Evolutionary conservation across 2,113 vertebrate species (phyloP).

Genomic region (Callipepla squamata): DNA sequence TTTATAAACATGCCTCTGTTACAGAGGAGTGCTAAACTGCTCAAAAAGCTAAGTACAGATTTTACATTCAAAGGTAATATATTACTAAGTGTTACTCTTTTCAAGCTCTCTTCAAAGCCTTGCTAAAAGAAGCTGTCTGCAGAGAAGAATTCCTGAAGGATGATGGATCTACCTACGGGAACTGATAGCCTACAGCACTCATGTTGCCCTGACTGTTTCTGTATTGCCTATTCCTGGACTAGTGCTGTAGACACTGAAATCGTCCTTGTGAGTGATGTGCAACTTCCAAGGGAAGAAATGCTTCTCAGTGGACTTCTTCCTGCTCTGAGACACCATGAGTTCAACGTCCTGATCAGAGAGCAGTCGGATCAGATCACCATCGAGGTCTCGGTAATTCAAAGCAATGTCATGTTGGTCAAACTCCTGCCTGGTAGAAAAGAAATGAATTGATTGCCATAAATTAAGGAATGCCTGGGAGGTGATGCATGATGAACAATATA

Average conservation of each 20-base stretch:
- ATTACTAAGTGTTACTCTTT: background rate
- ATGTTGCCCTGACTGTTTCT: background rate
- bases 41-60: background rate
- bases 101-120: background rate
- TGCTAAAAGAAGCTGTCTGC: background rate
- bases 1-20: background rate
- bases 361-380: conserved; percentile 90
- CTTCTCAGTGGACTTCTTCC: conserved; percentile 77
- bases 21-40: background rate
- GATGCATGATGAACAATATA: background rate
- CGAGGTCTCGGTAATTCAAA: conserved; percentile 88
- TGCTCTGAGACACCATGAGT: conserved; percentile 85
- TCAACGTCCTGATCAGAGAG: conserved; percentile 86
- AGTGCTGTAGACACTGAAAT: conserved; percentile 84
- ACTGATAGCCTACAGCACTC: background rate
- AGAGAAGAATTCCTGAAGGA: background rate
- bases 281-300: conserved; percentile 90
- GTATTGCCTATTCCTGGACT: conserved; percentile 43
- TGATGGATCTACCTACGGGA: background rate
- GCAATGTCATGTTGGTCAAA: conserved; percentile 84
- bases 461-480: background rate
- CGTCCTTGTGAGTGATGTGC: conserved; percentile 81
- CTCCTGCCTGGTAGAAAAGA: conserved; percentile 77
- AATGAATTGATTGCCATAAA: background rate
- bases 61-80: background rate